Percentiles rank a stretch among this genome's conserved stretches.
phyloP scores from a whole-genome alignment of 1,140 invertebrate genomes.

The Drosophila asahinai region DNA sequence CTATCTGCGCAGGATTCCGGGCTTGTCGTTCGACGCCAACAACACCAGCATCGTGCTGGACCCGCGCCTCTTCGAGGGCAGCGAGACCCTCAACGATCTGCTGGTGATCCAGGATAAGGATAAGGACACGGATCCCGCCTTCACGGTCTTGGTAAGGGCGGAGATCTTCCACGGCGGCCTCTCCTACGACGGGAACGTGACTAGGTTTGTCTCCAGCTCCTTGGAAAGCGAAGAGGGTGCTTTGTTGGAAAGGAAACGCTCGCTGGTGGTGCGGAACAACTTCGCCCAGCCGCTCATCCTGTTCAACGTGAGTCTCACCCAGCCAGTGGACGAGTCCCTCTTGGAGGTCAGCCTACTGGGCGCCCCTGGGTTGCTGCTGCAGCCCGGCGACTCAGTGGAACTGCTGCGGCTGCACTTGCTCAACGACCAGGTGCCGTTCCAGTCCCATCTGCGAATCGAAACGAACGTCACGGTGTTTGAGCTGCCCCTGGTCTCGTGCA shows the following conservation, averaged over 20 bases:
- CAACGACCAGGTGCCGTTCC: slow-evolving; percentile 50
- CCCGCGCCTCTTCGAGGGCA: slow-evolving; percentile 60
- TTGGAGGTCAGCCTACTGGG: slow-evolving; percentile 76
- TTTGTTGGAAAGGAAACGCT: slow-evolving; percentile 45
- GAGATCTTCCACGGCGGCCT: slow-evolving; percentile 75
- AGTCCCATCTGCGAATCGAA: slow-evolving; percentile 55
- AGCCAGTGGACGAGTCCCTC: slow-evolving; percentile 47
- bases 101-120: slow-evolving; percentile 22
- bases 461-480: slow-evolving; percentile 73
- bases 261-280: slow-evolving; percentile 63
- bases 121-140: slow-evolving; percentile 23
- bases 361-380: slow-evolving; percentile 50
- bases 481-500: slow-evolving; percentile 67
- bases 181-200: slow-evolving; percentile 62
- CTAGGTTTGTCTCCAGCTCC: slow-evolving; percentile 59
- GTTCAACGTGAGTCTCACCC: slow-evolving; percentile 59
- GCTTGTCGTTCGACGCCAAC: slow-evolving; percentile 59
- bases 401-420: slow-evolving; percentile 61
- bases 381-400: slow-evolving; percentile 65
- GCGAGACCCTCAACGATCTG: slow-evolving; percentile 57
- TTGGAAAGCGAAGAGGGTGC: slow-evolving; percentile 18
- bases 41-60: slow-evolving; percentile 67
- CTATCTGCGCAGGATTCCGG: slow-evolving; percentile 63
- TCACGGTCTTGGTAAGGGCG: slow-evolving; percentile 69
- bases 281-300: slow-evolving; percentile 62